Evolutionary conservation across 1,140 invertebrate genomes (phyloP), one percentile per base, ranked within the genome.

Genomic region (Rhagoletis zephyria): DNA sequence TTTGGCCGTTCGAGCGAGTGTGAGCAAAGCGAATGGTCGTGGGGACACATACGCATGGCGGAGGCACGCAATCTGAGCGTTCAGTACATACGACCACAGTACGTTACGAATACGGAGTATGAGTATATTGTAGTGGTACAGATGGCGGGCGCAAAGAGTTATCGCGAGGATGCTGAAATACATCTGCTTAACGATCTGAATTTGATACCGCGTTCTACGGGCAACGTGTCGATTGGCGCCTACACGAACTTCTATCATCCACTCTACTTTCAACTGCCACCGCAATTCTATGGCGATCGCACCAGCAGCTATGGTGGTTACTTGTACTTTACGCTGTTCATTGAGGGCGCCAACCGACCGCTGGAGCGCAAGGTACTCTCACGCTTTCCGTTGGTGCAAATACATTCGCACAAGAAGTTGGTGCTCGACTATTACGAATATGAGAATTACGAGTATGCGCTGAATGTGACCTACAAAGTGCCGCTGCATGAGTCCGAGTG

Each of bases 261-360:
- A 0, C 93, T 98, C 1, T 98, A 98, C 93, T 98, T 97, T 95
- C 95, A 96, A 89, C 93, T 99, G 5, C 97, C 98, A 0, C 94
- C 95, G 1, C 94, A 95, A 65, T 98, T 99, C 93, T 94, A 96
- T 2, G 97, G 97, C 3, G 98, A 99, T 94, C 94, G 97, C 93
- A 96, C 97, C 1, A 94, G 96, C 60, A 99, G 98, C 0, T 99
- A 99, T 92, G 98, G 98, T 88, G 98, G 98, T 6, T 96, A 95
- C 88, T 93, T 99, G 3, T 94, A 96, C 87, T 99, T 98, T 92
- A 94, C 95, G 14, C 95, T 97, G 0, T 93, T 95, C 61, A 96
- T 96, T 48, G 95, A 95, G 77, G 96, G 95, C 10, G 85, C 93
- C 90, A 95, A 95, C 63, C 94, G 95, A 64, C 94, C 94, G n/a